Evolutionary conservation across 2,797 vertebrate species (phyloP).

Genomic region (Lithobates pipiens): DNA sequence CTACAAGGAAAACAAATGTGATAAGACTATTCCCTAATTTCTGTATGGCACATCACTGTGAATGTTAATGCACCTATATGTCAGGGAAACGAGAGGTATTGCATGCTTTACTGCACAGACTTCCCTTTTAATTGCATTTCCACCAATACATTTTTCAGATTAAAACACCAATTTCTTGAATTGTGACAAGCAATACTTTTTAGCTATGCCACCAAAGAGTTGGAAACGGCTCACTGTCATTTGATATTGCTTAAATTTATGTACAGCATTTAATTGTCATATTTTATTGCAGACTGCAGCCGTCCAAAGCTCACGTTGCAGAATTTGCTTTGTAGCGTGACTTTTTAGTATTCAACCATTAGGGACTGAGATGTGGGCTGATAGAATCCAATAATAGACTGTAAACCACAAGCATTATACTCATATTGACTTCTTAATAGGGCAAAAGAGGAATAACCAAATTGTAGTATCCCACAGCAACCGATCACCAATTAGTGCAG

Average conservation of each 20-base stretch:
- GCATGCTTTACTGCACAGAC: conserved; percentile 6
- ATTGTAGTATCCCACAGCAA: no score
- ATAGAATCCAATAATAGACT: no score
- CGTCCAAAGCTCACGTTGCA: background rate
- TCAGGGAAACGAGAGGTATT: conserved; percentile 18
- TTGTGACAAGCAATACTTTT: background rate
- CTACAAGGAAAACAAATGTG: conserved; percentile 16
- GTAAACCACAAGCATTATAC: no score
- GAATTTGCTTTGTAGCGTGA: no score
- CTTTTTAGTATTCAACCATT: no score
- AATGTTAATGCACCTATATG: conserved; percentile 37
- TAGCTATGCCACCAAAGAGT: background rate
- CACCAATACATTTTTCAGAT: conserved; percentile 14
- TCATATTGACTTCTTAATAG: no score
- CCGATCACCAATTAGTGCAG: no score
- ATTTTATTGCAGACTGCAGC: background rate
- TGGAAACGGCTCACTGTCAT: background rate
- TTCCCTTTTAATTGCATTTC: conserved; percentile 4
- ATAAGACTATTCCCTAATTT: conserved; percentile 15
- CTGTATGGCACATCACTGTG: conserved; percentile 12
- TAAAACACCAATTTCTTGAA: conserved; percentile 13
- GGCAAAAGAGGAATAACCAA: no score
- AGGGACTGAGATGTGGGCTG: no score
- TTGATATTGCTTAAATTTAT: conserved; percentile 12
- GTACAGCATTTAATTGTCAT: conserved; percentile 14